A percentile compares a stretch with the other conserved stretches of the same genome.
These are phyloP conservation scores for Melanostoma mellinum DNA, from an alignment of 2,888 invertebrate species.

Conservation along the genomic window DNA sequence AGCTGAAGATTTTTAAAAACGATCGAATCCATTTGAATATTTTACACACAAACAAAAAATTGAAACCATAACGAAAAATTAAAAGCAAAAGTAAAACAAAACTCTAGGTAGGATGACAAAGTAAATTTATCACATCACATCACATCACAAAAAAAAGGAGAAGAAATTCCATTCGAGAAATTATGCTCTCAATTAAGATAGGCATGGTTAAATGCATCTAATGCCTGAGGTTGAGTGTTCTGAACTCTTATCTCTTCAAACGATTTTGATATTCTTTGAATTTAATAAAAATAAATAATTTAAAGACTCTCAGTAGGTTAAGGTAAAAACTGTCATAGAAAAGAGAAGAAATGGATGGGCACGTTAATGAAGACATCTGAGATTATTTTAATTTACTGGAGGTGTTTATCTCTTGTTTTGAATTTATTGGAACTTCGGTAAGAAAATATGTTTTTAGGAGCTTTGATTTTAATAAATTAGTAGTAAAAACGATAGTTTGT, in stretches of 20 bases:
- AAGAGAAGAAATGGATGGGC: constrained; percentile 25
- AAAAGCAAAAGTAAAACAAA: constrained; percentile 51
- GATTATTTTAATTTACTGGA: constrained; percentile 37
- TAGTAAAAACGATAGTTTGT: too few relatives aligned
- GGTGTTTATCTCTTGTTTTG: constrained; percentile 7
- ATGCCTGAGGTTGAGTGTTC: constrained; percentile 42
- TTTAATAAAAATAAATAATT: constrained; percentile 17
- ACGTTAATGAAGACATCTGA: constrained; percentile 49
- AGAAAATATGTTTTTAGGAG: neutral
- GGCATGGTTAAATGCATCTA: constrained; percentile 33
- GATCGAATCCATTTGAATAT: constrained; percentile 62
- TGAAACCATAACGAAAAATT: constrained; percentile 29
- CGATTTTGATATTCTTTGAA: constrained; percentile 41
- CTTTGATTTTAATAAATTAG: too few relatives aligned
- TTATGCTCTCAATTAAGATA: constrained; percentile 69
- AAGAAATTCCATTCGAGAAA: constrained; percentile 37
- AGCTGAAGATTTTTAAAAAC: neutral
- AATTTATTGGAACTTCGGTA: constrained; percentile 59
- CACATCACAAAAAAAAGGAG: constrained; percentile 36
- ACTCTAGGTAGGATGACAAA: constrained; percentile 50
- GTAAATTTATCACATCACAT: constrained; percentile 53
- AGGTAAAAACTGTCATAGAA: constrained; percentile 10
- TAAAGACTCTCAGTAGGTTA: constrained; percentile 3
- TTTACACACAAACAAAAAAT: constrained; percentile 36
- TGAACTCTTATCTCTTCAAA: constrained; percentile 27